Conservation (phyloP, 2,113 vertebrate genomes). For the Merops nubicus region DNA sequence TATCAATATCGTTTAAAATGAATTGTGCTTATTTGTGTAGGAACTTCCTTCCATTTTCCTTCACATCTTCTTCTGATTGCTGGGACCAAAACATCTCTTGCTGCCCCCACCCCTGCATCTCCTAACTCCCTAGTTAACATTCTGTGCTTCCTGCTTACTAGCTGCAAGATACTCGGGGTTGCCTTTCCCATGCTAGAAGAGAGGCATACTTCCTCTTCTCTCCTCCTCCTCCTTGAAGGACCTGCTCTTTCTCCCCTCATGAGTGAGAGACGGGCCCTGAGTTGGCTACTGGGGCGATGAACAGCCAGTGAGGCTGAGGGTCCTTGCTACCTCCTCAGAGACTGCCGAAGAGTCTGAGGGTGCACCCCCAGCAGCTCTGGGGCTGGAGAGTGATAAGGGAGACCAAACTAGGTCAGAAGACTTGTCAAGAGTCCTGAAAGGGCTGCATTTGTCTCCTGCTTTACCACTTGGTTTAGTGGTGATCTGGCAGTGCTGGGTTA, state of each 20-base stretch:
- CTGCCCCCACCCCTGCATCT: neutral
- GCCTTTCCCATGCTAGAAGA: neutral
- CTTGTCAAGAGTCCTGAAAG: accelerated
- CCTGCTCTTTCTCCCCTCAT: neutral
- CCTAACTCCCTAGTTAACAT: neutral
- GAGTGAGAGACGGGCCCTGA: neutral
- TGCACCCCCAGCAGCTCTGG: neutral
- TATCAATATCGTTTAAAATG: neutral
- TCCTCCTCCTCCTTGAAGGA: neutral
- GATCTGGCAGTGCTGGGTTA: too few species aligned
- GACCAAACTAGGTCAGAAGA: neutral
- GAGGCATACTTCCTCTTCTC: neutral
- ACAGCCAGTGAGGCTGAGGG: accelerated
- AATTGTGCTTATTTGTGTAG: neutral
- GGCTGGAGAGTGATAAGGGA: neutral
- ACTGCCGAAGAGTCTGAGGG: accelerated
- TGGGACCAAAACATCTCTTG: neutral
- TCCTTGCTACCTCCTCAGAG: neutral
- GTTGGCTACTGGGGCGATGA: neutral
- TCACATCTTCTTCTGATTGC: neutral
- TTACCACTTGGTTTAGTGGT: too few species aligned
- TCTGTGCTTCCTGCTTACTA: neutral
- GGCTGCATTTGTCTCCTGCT: neutral
- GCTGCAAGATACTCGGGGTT: neutral
- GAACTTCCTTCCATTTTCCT: neutral